Conservation (phyloP, 2,888 invertebrate species). For the Apocheima hispidaria region DNA sequence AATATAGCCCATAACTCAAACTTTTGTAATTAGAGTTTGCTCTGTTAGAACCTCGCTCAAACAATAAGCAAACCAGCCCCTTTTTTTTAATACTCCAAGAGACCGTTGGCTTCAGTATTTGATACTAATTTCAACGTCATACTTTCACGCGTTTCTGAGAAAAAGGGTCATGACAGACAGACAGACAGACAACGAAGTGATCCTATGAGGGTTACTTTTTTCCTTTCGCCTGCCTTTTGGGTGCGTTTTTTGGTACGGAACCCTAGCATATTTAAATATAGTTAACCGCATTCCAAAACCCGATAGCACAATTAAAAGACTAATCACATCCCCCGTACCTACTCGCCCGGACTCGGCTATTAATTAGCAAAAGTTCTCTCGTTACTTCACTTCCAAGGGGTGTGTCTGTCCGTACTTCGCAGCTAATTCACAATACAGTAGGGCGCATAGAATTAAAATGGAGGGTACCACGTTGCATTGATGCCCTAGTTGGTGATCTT, state of each 20-base stretch:
- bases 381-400: constrained; percentile 21
- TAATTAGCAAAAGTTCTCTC: constrained; percentile 28
- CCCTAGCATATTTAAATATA: not conserved
- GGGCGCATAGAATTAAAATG: not conserved
- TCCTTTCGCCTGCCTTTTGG: no score
- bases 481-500: no score
- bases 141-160: no score
- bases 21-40: constrained; percentile 5
- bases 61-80: not conserved
- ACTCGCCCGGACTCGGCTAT: constrained; percentile 11
- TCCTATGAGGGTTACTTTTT: no score
- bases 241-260: no score
- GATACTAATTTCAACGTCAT: no score
- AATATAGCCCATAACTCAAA: constrained; percentile 11
- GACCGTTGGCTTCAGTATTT: no score
- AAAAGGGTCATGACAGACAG: no score
- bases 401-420: constrained; percentile 14
- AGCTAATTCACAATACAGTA: not conserved
- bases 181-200: no score
- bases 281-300: not conserved
- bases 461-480: not conserved
- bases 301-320: constrained; percentile 13
- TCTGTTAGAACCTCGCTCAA: constrained; percentile 1
- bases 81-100: not conserved
- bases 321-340: constrained; percentile 19